Evolutionary conservation across 2,888 invertebrate genomes (phyloP).

Genomic region (Phaedon cochleariae): DNA sequence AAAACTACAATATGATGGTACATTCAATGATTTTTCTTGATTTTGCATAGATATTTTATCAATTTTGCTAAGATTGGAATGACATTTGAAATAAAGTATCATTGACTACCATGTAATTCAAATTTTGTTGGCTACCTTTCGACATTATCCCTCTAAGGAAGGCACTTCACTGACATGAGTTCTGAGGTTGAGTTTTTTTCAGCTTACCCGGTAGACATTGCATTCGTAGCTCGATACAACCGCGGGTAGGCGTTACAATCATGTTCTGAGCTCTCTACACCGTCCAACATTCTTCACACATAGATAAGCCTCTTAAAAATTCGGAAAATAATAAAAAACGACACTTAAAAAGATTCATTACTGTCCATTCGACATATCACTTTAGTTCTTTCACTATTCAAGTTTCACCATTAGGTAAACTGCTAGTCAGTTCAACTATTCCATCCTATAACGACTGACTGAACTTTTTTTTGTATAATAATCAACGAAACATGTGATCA

Average conservation of each 20-base stretch:
- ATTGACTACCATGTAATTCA: too few species aligned
- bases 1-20: too few species aligned
- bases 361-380: slow-evolving; percentile 13
- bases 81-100: too few species aligned
- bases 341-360: slow-evolving; percentile 25
- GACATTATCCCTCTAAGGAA: too few species aligned
- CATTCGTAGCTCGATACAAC: slow-evolving; percentile 2
- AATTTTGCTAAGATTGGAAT: too few species aligned
- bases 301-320: slow-evolving; percentile 23
- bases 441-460: background rate
- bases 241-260: slow-evolving; percentile 12
- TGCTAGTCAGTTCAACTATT: background rate
- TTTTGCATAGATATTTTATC: too few species aligned
- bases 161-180: background rate
- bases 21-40: too few species aligned
- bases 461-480: too few species aligned
- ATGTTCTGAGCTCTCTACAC: slow-evolving; percentile 13
- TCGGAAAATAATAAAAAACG: slow-evolving; percentile 23
- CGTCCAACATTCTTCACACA: slow-evolving; percentile 7
- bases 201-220: background rate
- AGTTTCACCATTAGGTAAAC: background rate
- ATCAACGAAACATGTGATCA: too few species aligned
- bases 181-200: background rate
- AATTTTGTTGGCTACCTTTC: too few species aligned
- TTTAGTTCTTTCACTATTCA: slow-evolving; percentile 13